phyloP scores from a whole-genome alignment of 2,113 vertebrate genomes.

The Serilophus lunatus region DNA sequence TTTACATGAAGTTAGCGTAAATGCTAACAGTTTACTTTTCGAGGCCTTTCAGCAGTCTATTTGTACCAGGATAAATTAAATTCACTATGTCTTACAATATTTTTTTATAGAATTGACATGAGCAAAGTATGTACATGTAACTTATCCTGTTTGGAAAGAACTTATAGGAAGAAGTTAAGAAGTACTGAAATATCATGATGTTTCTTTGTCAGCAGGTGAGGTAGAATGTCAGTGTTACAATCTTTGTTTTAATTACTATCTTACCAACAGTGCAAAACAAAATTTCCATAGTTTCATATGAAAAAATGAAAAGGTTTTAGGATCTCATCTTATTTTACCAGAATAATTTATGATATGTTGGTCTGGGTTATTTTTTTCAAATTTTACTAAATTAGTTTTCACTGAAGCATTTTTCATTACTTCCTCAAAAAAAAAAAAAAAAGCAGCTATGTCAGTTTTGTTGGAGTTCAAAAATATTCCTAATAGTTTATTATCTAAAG shows the following conservation, averaged over 20 bases:
- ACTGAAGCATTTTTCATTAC: not conserved
- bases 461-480: not conserved
- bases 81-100: not conserved
- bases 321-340: not conserved
- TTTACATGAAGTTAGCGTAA: not conserved
- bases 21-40: not conserved
- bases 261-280: not conserved
- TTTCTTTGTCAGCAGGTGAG: not conserved
- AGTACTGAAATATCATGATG: not conserved
- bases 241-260: not conserved
- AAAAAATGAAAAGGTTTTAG: not conserved
- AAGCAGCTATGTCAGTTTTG: not conserved
- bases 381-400: not conserved
- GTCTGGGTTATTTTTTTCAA: not conserved
- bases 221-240: not conserved
- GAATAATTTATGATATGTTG: not conserved
- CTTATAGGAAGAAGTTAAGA: not conserved
- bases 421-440: not conserved
- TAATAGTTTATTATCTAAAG: conserved; percentile 7
- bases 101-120: not conserved
- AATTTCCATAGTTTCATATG: not conserved
- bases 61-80: not conserved
- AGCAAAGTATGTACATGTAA: not conserved
- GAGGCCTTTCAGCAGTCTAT: not conserved
- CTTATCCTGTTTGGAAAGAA: not conserved